Evolutionary conservation across 2,888 invertebrate genomes (phyloP), one percentile per base, ranked within the genome.

Genomic region (Polydrusus tereticollis): DNA sequence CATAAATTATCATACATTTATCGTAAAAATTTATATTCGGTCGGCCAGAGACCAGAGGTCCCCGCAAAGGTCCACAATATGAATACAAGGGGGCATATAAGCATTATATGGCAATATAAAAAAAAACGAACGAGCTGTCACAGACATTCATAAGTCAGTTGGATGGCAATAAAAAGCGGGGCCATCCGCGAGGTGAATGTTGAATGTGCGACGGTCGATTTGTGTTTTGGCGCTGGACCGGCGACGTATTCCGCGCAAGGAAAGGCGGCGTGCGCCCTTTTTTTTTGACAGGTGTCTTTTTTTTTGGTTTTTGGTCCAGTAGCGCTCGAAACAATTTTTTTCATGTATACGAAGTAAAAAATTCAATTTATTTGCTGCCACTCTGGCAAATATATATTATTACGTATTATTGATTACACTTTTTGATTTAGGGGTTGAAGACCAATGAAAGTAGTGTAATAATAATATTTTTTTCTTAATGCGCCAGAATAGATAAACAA

Each of bases 201-300:
- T 82, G 82, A 82, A 82, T 82, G 83, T 81, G 83, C 78, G 78
- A 80, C 80, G 79, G 64, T 58, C 83, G 83, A 85, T 85, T 84
- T 84, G 84, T 84, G 84, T 84, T 84, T 85, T 85, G 83, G 84
- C 85, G 85, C 84, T 84, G 83, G 77, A 59, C 79, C 79, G 81
- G 83, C 83, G 83, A 83, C 82, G 84, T 83, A 83, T 84, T 84
- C 83, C 82, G 72, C 68, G 72, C 63, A 68, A 64, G 72, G 58
- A 59, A 57, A 45, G 63, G 64, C 68, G 64, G 72, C 72, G 79
- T 82, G 82, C 83, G 83, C 78, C 80, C 79, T 77, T 74, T 77
- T 77, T 38, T 76, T 77, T 77, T 78, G 79, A 77, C 66, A 72
- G 69, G 75, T 77, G 62, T 77, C 82, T 81, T 82, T 81, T 80